Base-by-base conservation (phyloP, 2,888 invertebrate genomes). In the Cantharis lateralis region DNA sequence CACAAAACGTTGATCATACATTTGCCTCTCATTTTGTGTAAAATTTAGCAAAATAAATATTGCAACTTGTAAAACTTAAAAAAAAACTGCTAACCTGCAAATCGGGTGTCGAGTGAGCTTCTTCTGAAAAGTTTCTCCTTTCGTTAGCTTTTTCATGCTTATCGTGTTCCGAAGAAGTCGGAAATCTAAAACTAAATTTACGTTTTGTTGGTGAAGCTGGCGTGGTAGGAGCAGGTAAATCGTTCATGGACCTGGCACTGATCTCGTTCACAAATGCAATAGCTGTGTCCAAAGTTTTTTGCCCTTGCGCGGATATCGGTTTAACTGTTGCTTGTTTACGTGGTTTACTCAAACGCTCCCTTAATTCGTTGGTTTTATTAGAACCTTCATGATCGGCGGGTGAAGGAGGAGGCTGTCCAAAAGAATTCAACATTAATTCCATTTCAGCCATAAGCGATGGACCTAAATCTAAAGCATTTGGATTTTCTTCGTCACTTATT, bases 191-290 rank as follows among this genome's bases (percentile, higher is more conserved):
- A 82, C 93, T 93, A 86, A 97, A 96, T 85, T 95, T 95, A 81
- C 93, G 91, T 73, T 94, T 93, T 84, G 92, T 93, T 70, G 95
- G 94, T 79, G 90, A 91, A 24, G 89, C 90, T 0, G 92, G 91
- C 26, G 91, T 89, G 79, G 90, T 91, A 63, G 90, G 91, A 74
- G 87, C 89, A 7, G 79, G 77, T 75, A 92, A 86, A 83, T 92
- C 92, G 71, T 89, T 91, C 92, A 93, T 92, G 0, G 92, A 92
- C 90, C 92, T 91, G 69, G 93, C 93, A 66, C 96, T 96, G 78
- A 98, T 91, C 89, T 98, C 97, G 87, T 96, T 96, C 16, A 97
- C 98, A 89, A 98, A 91, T 72, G 96, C 96, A 79, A 98, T 97
- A 0, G 98, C 98, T 16, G 95, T 95, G 84, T 98, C 96, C 78